Conservation (phyloP, 2,888 invertebrate species). For the Chaitophorus viminalis region DNA sequence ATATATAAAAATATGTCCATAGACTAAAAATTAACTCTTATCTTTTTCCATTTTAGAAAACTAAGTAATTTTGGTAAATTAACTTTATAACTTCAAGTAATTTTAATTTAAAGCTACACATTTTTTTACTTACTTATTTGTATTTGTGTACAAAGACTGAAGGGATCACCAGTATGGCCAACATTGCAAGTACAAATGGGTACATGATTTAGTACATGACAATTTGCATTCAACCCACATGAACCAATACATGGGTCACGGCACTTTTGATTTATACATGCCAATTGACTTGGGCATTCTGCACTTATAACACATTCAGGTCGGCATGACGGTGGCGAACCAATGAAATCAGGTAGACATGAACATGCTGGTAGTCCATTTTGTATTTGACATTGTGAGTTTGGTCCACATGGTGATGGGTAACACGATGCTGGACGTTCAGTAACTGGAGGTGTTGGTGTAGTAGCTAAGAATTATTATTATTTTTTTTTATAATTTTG, state of each 20-base stretch:
- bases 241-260: constrained; percentile 77
- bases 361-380: constrained; percentile 78
- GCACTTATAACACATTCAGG: constrained; percentile 74
- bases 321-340: constrained; percentile 80
- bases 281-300: constrained; percentile 70
- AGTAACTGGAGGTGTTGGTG: constrained; percentile 62
- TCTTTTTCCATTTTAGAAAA: too few species aligned
- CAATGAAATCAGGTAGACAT: constrained; percentile 77
- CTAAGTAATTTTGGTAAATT: neutral
- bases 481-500: neutral
- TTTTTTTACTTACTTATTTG: constrained; percentile 64
- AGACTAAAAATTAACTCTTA: too few species aligned
- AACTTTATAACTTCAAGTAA: neutral
- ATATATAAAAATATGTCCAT: too few species aligned
- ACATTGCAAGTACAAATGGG: constrained; percentile 78
- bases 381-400: constrained; percentile 77
- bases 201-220: constrained; percentile 77
- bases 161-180: constrained; percentile 76
- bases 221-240: constrained; percentile 76
- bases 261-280: constrained; percentile 77
- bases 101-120: neutral
- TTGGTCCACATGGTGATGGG: constrained; percentile 83
- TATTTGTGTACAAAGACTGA: constrained; percentile 74
- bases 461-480: constrained; percentile 57
- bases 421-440: constrained; percentile 70